Evolutionary conservation across 1,140 invertebrate genomes (phyloP).

Genomic region (Eriosoma lanigerum): DNA sequence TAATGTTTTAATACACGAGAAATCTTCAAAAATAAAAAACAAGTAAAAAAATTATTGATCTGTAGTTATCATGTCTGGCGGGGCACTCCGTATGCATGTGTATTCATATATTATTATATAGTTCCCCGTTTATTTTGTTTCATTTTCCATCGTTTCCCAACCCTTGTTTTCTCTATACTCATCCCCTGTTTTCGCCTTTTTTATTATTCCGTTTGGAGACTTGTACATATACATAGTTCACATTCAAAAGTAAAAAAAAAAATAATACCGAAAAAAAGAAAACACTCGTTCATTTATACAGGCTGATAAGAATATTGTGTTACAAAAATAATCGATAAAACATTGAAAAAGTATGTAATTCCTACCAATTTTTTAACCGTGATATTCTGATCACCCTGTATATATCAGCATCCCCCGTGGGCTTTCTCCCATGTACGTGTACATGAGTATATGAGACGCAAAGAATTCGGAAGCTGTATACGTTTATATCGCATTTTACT

Average conservation of each 20-base stretch:
- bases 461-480: background rate
- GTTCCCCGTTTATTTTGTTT: background rate
- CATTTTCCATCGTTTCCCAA: background rate
- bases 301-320: too few relatives aligned
- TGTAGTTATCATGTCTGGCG: too few relatives aligned
- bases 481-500: conserved; percentile 19
- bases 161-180: background rate
- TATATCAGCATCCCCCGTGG: background rate
- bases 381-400: too few relatives aligned
- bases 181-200: conserved; percentile 22
- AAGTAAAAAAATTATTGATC: too few relatives aligned
- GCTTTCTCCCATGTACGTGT: background rate
- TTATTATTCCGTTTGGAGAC: conserved; percentile 29
- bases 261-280: background rate
- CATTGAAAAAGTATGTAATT: too few relatives aligned
- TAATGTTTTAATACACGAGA: too few relatives aligned
- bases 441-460: background rate
- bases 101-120: background rate
- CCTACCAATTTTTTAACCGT: too few relatives aligned
- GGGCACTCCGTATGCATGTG: too few relatives aligned
- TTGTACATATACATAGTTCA: background rate
- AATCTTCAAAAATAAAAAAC: too few relatives aligned
- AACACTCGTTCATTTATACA: background rate
- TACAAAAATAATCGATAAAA: too few relatives aligned
- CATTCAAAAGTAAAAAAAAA: background rate